Evolutionary conservation across 2,888 invertebrate species (phyloP).

Genomic region (Drosophila quasianomalipes): DNA sequence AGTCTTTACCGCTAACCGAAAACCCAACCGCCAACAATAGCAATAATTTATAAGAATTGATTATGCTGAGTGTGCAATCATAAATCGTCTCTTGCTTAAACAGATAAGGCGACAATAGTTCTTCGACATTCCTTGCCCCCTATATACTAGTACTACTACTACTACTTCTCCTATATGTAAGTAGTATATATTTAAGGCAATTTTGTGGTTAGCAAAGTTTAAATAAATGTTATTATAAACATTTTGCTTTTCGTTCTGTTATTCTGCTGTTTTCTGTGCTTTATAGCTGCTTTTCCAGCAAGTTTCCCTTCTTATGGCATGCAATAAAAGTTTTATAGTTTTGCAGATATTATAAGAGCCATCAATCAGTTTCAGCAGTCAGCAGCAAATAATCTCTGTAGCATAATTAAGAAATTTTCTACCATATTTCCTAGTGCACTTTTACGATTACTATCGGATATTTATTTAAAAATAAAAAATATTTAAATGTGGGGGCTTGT

Average conservation of each 20-base stretch:
- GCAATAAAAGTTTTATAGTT: constrained; percentile 67
- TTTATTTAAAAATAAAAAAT: constrained; percentile 6
- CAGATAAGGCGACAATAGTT: constrained; percentile 60
- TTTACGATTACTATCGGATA: constrained; percentile 30
- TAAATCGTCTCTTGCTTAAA: constrained; percentile 62
- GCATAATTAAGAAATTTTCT: constrained; percentile 41
- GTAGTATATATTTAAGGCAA: constrained; percentile 46
- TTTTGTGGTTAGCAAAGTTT: constrained; percentile 61
- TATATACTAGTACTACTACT: not conserved
- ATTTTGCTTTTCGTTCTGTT: constrained; percentile 18
- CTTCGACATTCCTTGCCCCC: not conserved
- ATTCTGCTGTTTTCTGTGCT: constrained; percentile 10
- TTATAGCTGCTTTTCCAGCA: constrained; percentile 21
- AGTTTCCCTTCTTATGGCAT: constrained; percentile 57
- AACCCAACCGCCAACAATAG: constrained; percentile 67
- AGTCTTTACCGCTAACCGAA: constrained; percentile 25
- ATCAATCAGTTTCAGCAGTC: constrained; percentile 66
- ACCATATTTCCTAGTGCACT: constrained; percentile 7
- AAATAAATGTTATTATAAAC: constrained; percentile 51
- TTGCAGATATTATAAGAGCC: constrained; percentile 64
- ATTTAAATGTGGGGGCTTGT: not conserved
- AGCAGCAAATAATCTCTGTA: constrained; percentile 54
- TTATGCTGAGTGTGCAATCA: constrained; percentile 78
- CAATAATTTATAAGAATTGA: constrained; percentile 80
- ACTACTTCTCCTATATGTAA: not conserved